Evolutionary conservation across 2,888 invertebrate genomes (phyloP), one percentile per base, ranked within the genome.

Genomic region (Aphidoletes aphidimyza): DNA sequence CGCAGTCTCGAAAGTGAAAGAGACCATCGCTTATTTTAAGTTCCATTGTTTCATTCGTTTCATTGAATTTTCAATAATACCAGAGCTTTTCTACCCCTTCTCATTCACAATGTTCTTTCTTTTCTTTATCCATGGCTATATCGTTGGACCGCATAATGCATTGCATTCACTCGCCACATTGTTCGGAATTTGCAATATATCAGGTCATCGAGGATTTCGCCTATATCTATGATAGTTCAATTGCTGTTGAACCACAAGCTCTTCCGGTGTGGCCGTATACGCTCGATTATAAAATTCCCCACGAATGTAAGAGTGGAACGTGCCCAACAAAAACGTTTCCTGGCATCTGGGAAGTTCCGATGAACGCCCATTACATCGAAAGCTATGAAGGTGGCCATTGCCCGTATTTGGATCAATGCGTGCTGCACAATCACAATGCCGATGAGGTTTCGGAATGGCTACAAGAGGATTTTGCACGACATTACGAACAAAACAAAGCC

Each of bases 201-300:
- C 42, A 95, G 95, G 96, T 98, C 85, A 91, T 98, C 87, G 95
- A 96, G 91, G 97, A 97, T 89, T 97, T 96, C 89, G 96, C 95
- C 9, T 97, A 95, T 90, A 95, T 96, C 87, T 98, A 97, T 89
- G 97, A 98, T 90, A 97, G 97, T 88, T 97, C 97, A 1, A 93
- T 97, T 87, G 95, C 96, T 85, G 95, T 95, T 84, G 96, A 97
- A 0, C 95, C 96, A 14, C 89, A 93, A 14, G 92, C 93, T 84
- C 92, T 95, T 26, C 97, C 97, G 17, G 93, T 96, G 84, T 98
- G 98, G 98, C 98, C 98, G 0, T 98, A 98, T 90, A 98, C 98
- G 0, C 91, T 98, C 78, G 97, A 98, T 90, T 97, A 94, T 90
- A 96, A 96, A 91, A 96, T 97, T 87, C 94, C 97, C 0, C 97